A percentile compares a stretch with the other conserved stretches of the same genome.
Conservation (phyloP, 2,113 vertebrate genomes). For the Martes martes region DNA sequence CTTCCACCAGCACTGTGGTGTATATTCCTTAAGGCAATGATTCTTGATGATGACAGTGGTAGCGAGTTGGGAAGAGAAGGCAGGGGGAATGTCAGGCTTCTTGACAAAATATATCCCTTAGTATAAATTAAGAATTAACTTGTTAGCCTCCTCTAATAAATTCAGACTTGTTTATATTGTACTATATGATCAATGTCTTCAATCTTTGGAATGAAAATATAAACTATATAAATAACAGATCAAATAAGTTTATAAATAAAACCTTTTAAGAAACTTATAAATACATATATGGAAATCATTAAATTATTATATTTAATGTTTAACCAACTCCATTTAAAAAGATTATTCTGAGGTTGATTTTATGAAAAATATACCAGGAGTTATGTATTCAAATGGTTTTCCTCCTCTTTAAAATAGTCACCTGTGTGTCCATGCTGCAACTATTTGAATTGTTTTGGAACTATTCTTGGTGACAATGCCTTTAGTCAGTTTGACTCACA, state of each 20-base stretch:
- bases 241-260: conserved; percentile 37
- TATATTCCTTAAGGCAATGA: background rate
- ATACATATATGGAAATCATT: background rate
- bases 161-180: background rate
- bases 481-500: background rate
- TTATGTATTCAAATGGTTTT: conserved; percentile 31
- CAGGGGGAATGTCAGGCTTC: background rate
- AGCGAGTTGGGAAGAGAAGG: background rate
- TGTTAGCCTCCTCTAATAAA: background rate
- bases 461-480: conserved; percentile 12
- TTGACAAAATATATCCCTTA: background rate
- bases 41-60: background rate
- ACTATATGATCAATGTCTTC: background rate
- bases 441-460: background rate
- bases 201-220: background rate
- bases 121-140: conserved; percentile 33
- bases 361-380: conserved; percentile 28
- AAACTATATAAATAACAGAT: background rate
- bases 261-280: conserved; percentile 2
- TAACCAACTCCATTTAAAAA: background rate
- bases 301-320: conserved; percentile 1
- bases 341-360: background rate
- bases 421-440: background rate
- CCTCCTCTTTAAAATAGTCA: background rate
- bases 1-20: background rate